phyloP scores from a whole-genome alignment of 2,113 vertebrate species.

The Laticauda colubrina region DNA sequence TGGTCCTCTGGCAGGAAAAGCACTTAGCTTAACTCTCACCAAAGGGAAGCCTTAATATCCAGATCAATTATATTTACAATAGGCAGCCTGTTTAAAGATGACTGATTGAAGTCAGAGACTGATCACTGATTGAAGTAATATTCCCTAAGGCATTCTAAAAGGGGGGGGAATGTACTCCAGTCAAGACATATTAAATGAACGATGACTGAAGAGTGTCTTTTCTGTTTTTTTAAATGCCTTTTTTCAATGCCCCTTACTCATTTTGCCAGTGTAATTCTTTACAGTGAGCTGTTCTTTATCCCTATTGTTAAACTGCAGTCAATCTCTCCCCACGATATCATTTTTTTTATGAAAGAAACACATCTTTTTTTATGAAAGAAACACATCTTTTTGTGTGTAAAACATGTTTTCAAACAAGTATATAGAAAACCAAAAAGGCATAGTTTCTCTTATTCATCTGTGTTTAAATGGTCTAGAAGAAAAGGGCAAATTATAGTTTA shows the following conservation, averaged over 20 bases:
- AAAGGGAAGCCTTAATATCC: conserved; percentile 52
- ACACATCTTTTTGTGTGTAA: not conserved
- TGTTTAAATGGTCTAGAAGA: not conserved
- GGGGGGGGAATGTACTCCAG: not conserved
- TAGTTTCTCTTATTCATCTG: not conserved
- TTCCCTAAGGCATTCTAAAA: conserved; percentile 40
- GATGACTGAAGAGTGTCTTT: conserved; percentile 10
- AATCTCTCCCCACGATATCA: not conserved
- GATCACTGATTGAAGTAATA: conserved; percentile 47
- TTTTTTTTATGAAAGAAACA: not conserved
- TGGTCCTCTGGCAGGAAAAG: conserved; percentile 64
- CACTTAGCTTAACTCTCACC: conserved; percentile 58
- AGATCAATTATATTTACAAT: conserved; percentile 61
- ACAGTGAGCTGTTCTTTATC: not conserved
- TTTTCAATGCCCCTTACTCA: not conserved
- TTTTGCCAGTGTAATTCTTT: not conserved
- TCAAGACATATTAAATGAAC: conserved; percentile 45
- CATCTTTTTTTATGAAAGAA: not conserved
- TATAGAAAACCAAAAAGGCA: not conserved
- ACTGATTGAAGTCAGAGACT: not conserved
- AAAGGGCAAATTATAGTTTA: not conserved
- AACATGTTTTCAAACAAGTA: not conserved
- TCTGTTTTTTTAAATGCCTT: not conserved
- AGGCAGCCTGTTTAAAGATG: conserved; percentile 63
- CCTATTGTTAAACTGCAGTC: not conserved